Evolutionary conservation across 2,888 invertebrate genomes (phyloP).

Genomic region (Limnephilus lunatus): DNA sequence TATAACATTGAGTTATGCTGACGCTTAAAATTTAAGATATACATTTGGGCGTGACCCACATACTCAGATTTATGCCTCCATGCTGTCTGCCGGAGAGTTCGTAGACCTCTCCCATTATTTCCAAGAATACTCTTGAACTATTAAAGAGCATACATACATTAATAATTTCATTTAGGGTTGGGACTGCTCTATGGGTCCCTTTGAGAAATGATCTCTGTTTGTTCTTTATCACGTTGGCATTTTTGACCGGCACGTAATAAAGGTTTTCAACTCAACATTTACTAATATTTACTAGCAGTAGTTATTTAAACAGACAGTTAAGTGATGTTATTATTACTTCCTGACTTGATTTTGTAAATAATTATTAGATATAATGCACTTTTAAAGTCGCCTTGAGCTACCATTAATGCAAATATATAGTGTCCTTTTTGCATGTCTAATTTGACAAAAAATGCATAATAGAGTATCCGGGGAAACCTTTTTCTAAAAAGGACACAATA

Average conservation of each 20-base stretch:
- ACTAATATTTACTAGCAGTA: background rate
- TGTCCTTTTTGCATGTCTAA: background rate
- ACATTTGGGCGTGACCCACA: constrained; percentile 2
- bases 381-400: background rate
- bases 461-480: background rate
- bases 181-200: background rate
- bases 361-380: background rate
- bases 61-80: background rate
- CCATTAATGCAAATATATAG: background rate
- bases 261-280: background rate
- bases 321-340: background rate
- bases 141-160: constrained; percentile 16
- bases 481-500: background rate
- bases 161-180: constrained; percentile 25
- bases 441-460: background rate
- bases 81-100: background rate
- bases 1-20: background rate
- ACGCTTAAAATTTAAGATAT: background rate
- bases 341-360: background rate
- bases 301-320: background rate
- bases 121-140: constrained; percentile 13
- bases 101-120: constrained; percentile 30
- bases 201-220: background rate
- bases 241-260: background rate
- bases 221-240: background rate